Evolutionary conservation across 2,888 invertebrate species (phyloP), one percentile per base, ranked within the genome.

Genomic region (Amitus sp.): DNA sequence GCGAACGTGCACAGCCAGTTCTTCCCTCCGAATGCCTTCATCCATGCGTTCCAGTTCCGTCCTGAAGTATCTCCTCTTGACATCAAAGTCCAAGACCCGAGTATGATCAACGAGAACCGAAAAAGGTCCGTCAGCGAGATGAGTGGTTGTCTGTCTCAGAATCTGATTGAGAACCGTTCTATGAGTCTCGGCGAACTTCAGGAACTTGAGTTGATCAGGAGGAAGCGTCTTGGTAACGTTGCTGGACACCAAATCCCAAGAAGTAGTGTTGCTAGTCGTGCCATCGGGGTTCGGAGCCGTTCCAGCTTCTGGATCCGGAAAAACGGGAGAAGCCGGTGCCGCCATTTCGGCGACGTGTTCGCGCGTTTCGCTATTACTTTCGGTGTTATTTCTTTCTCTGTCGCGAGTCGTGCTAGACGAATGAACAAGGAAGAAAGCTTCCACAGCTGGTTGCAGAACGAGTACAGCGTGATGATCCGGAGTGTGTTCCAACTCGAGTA

Each of bases 391-490:
- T 23, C 71, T 71, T 40, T 72, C 74, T 17, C 78, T 74, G 23
- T 74, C 73, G 2, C 72, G 68, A 7, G 77, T 67, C 62, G 79
- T 77, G 79, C 86, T 84, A 64, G 86, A 82, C 69, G 93, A 92
- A 77, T 95, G 94, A 1, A 94, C 93, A 51, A 95, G 83, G 85
- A 95, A 95, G 84, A 95, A 95, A 9, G 94, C 93, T 82, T 95
- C 95, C 2, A 95, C 94, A 3, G 94, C 91, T 19, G 94, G 93
- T 83, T 89, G 74, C 53, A 95, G 83, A 19, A 94, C 92, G 27
- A 94, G 86, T 15, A 94, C 94, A 37, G 94, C 94, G 83, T 94
- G 93, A 75, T 92, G 92, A 83, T 95, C 94, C 19, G 92, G 91
- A 20, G 93, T 93, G 74, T 91, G 88, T 68, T 93, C 92, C 57